phyloP scores from a whole-genome alignment of 2,888 invertebrate genomes.

The Hemicrepidius hirtus region DNA sequence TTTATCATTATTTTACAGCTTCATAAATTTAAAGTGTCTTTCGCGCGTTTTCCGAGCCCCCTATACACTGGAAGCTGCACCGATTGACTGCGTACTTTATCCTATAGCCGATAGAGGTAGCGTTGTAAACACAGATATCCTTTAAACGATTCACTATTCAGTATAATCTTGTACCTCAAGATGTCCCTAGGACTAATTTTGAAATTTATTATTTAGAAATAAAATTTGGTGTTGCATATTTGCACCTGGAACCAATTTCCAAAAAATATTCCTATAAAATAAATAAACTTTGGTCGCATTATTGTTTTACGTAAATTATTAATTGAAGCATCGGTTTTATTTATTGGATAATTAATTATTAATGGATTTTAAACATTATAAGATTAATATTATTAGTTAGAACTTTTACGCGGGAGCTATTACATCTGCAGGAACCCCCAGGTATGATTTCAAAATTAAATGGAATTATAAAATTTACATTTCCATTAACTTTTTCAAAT shows the following conservation, averaged over 20 bases:
- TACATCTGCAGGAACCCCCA: too few species aligned
- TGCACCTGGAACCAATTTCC: neutral
- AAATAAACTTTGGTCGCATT: too few species aligned
- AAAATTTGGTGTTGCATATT: neutral
- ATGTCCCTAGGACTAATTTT: conserved; percentile 41
- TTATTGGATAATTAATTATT: too few species aligned
- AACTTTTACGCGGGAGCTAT: too few species aligned
- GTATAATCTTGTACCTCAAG: conserved; percentile 35
- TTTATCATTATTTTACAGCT: conserved; percentile 46
- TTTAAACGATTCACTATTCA: conserved; percentile 25
- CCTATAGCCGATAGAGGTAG: conserved; percentile 61
- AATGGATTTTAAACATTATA: too few species aligned
- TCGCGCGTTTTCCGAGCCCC: conserved; percentile 60
- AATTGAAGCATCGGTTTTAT: too few species aligned
- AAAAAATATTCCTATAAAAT: too few species aligned
- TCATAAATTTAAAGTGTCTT: conserved; percentile 41
- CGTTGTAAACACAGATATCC: conserved; percentile 45
- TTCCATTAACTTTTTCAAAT: too few species aligned
- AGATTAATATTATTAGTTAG: too few species aligned
- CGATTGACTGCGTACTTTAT: conserved; percentile 58
- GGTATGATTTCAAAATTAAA: too few species aligned
- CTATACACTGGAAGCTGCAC: conserved; percentile 64
- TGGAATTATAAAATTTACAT: too few species aligned
- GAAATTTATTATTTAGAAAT: neutral
- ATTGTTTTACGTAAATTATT: too few species aligned